phyloP scores from a whole-genome alignment of 2,888 invertebrate genomes.

The Ptilodon capucinus region DNA sequence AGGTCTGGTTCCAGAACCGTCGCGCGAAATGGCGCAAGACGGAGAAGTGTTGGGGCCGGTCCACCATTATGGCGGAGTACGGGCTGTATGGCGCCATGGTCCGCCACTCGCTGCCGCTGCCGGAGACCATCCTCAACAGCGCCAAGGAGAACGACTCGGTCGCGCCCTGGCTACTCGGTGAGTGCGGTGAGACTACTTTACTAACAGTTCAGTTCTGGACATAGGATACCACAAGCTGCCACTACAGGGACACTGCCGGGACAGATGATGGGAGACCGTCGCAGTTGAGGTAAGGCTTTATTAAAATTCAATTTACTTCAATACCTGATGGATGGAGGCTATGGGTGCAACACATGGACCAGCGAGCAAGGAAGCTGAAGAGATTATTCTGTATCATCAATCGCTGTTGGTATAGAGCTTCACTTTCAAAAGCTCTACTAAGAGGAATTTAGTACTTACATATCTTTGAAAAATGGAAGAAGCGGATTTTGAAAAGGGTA shows the following conservation, averaged over 20 bases:
- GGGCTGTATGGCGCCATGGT: conserved; percentile 99
- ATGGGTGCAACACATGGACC: no score
- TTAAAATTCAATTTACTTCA: no score
- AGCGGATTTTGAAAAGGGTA: no score
- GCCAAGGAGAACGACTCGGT: conserved; percentile 98
- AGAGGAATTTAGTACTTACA: no score
- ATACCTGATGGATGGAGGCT: no score
- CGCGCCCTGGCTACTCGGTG: conserved; percentile 99
- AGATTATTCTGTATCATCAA: no score
- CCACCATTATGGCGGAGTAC: conserved; percentile 99
- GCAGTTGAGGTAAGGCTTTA: background rate
- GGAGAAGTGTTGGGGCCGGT: conserved; percentile 99
- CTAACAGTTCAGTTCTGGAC: background rate
- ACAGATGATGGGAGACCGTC: no score
- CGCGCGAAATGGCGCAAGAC: conserved; percentile 99
- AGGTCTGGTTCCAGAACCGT: conserved; percentile 99
- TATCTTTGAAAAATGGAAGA: no score
- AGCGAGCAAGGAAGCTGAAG: no score
- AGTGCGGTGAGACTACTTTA: conserved; percentile 56
- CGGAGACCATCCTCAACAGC: conserved; percentile 98
- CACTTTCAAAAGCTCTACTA: no score
- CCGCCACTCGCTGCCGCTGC: conserved; percentile 98
- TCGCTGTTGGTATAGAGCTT: no score
- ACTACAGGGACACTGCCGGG: no score
- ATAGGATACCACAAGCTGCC: background rate